Conservation (phyloP, 92 coral and sea anemone species). For the Isaurus tuberculatus region DNA sequence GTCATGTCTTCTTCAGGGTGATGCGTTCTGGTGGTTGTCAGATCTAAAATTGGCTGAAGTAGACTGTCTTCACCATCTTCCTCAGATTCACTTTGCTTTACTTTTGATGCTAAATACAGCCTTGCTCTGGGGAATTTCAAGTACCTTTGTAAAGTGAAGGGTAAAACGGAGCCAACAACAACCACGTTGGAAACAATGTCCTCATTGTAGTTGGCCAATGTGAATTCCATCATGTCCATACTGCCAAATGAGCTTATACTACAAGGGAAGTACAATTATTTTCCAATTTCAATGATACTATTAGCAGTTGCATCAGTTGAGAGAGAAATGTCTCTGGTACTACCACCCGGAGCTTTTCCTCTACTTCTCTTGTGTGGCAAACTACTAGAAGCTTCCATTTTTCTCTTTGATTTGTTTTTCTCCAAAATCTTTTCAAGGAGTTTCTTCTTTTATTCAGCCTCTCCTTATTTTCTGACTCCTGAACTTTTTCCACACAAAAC, state of each 20-base stretch:
- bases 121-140: constrained; percentile 57
- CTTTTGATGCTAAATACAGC: constrained; percentile 52
- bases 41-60: constrained; percentile 53
- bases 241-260: constrained; percentile 15
- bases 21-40: constrained; percentile 43
- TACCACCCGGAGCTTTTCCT: constrained; percentile 4
- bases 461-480: constrained; percentile 51
- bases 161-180: constrained; percentile 20
- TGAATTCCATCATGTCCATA: constrained; percentile 40
- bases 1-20: constrained; percentile 40
- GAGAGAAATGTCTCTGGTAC: constrained; percentile 10
- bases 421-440: constrained; percentile 48
- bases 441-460: constrained; percentile 40
- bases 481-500: constrained; percentile 51
- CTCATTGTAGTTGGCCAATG: constrained; percentile 54
- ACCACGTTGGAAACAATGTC: constrained; percentile 31
- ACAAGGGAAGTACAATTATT: constrained; percentile 25
- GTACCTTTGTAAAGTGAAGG: constrained; percentile 54
- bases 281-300: constrained; percentile 13
- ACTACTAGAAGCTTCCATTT: constrained; percentile 22
- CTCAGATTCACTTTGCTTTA: constrained; percentile 32
- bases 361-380: constrained; percentile 12
- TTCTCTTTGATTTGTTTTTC: constrained; percentile 58
- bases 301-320: constrained; percentile 1
- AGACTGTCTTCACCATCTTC: constrained; percentile 54